These are phyloP conservation scores for Cheiracanthium punctorium DNA, from an alignment of 2,888 invertebrate genomes.

Conservation along the genomic window DNA sequence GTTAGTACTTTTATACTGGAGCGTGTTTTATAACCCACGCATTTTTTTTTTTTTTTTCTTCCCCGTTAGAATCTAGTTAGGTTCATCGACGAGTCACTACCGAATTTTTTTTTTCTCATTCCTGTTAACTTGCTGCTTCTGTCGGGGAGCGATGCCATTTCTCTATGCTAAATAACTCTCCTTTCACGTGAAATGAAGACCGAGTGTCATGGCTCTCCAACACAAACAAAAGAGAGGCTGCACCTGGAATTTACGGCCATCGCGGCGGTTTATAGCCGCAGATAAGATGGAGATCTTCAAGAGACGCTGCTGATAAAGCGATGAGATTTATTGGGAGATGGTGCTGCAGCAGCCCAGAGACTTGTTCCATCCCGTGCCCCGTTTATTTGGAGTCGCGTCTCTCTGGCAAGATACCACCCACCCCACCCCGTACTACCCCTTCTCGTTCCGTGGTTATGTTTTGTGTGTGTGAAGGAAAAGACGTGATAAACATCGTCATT, in stretches of 20 bases:
- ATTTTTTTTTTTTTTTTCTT: too few species aligned
- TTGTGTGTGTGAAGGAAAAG: too few species aligned
- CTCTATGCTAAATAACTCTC: background rate
- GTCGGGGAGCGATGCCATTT: too few species aligned
- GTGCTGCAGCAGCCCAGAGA: conserved; percentile 24
- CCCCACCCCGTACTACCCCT: background rate
- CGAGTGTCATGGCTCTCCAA: background rate
- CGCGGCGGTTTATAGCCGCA: conserved; percentile 36
- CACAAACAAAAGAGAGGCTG: background rate
- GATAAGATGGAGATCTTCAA: conserved; percentile 61
- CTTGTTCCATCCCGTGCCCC: conserved; percentile 44
- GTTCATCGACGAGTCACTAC: too few species aligned
- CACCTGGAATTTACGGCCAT: conserved; percentile 36
- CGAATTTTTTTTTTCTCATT: too few species aligned
- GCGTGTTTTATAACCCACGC: too few species aligned
- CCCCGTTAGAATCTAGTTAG: too few species aligned
- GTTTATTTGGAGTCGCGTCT: conserved; percentile 9
- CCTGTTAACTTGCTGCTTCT: too few species aligned
- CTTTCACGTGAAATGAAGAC: background rate
- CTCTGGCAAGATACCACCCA: background rate
- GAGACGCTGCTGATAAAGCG: conserved; percentile 42
- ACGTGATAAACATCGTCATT: too few species aligned
- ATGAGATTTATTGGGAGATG: conserved; percentile 59
- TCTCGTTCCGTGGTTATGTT: too few species aligned
- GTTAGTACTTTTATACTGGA: too few species aligned